Evolutionary conservation across 2,113 vertebrate species (phyloP), one percentile per base, ranked within the genome.

Genomic region (Romanogobio albipinnatus): DNA sequence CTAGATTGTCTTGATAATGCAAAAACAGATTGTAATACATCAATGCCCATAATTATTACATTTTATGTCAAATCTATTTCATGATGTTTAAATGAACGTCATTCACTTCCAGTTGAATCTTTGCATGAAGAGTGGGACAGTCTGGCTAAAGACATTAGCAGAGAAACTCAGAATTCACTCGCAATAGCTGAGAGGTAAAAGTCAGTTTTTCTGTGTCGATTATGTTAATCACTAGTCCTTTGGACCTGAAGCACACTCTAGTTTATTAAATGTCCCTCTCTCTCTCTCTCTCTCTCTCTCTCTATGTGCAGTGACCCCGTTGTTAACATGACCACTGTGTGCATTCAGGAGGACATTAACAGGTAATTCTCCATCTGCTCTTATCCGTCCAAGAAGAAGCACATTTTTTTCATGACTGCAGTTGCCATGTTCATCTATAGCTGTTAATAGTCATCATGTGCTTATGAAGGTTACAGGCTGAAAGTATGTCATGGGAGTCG

Each of bases 401-500:
- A 0, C 5, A 17, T 76, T 56, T 4, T 22, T 76, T 56, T 56
- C 17, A 56, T 53, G 45, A 22, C 47, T 26, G 14, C n/a, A 2
- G 14, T 13, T 75, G 19, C 10, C 71, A 26, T 74, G 71, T 49
- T 29, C 24, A 22, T 43, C 14, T 26, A 29, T 75, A 24, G n/a
- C 45, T 22, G 17, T 79, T 56, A 39, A 59, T 53, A 0, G 22
- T 53, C 3, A 10, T 9, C 5, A 3, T 71, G 36, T 33, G n/a
- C 22, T 84, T 0, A 68, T 92, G 83, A 73, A 96, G 95, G 87
- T 86, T 96, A 29, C 90, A 94, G 78, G 81, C 85, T 76, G 95
- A 96, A 90, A 91, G 90, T 88, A 79, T 89, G 3, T 91, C 93
- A 24, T 96, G 95, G 95, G 91, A 94, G 75, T 77, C 89, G 0